These are phyloP conservation scores for Leistus spinibarbis DNA, from an alignment of 2,888 invertebrate species.

Conservation along the genomic window DNA sequence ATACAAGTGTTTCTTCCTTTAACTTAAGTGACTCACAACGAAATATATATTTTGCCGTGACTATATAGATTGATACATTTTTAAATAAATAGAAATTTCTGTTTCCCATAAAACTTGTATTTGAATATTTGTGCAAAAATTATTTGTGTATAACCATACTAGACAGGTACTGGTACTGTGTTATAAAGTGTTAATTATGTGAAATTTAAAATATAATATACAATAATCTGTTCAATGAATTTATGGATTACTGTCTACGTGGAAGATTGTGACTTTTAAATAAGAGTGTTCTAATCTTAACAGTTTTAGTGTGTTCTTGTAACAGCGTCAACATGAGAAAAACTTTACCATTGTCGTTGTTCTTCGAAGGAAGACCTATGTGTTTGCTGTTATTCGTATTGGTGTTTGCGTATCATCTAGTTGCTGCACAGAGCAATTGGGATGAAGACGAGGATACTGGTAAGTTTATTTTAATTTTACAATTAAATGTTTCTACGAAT, in stretches of 20 bases:
- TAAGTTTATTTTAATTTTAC: background rate
- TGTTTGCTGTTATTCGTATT: conserved; percentile 13
- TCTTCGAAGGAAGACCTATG: background rate
- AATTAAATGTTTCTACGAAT: background rate
- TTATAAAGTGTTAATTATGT: background rate
- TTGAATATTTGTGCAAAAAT: background rate
- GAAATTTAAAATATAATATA: background rate
- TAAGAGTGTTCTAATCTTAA: background rate
- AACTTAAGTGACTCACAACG: background rate
- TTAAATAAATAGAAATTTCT: background rate
- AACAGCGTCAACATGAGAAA: conserved; percentile 3
- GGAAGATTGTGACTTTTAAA: background rate
- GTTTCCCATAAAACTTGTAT: background rate
- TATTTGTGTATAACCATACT: background rate
- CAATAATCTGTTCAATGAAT: background rate
- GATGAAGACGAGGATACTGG: conserved; percentile 31
- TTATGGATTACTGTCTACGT: background rate
- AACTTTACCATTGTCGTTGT: background rate
- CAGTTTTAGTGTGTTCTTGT: background rate
- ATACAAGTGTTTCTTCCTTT: background rate
- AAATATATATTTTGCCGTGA: background rate
- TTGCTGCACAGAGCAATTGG: conserved; percentile 26
- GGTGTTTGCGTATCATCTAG: conserved; percentile 5
- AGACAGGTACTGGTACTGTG: background rate
- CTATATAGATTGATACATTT: background rate